Evolutionary conservation across 2,113 vertebrate genomes (phyloP), one percentile per base, ranked within the genome.

Genomic region (Aptenodytes forsteri): DNA sequence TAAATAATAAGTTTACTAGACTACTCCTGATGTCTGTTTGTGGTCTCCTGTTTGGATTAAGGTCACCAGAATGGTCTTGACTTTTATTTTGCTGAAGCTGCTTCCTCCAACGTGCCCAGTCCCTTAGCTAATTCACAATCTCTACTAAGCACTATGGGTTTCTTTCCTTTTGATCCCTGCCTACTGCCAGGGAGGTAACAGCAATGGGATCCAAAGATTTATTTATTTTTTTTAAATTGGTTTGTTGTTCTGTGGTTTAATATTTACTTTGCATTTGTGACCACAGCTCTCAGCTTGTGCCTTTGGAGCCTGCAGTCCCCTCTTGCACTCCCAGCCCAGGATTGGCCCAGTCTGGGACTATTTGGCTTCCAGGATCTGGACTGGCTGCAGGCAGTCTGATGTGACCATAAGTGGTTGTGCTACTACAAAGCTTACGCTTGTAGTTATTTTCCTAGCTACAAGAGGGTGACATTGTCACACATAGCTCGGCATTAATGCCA

Each of bases 391-490:
- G 27, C n/a, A 69, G 52, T 36, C 32, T 34, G 61, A 26, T 64
- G 54, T 71, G 78, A 50, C 78, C 42, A 16, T 0, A 32, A 64
- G 42, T 86, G 30, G 17, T 10, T 40, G 65, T 83, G 44, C 13
- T 87, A 49, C 40, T 10, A 11, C 59, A 81, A 55, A 66, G 47
- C 40, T 91, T 27, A 52, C 36, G 25, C 49, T 75, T 91, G 77
- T 56, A 89, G 61, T 93, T 94, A 90, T 83, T 94, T 58, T 91
- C 89, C 62, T 38, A 65, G 32, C 87, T 95, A 92, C 90, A 87
- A 94, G 93, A 92, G 70, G 88, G 86, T 73, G 92, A 89, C 93
- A 77, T 91, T 87, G 83, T 71, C 85, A 87, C 81, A 78, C 55
- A 91, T 7, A 91, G 79, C 72, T 92, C 1, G 0, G 8, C 47